phyloP scores from a whole-genome alignment of 1,140 invertebrate species.

The Dysdera silvatica region DNA sequence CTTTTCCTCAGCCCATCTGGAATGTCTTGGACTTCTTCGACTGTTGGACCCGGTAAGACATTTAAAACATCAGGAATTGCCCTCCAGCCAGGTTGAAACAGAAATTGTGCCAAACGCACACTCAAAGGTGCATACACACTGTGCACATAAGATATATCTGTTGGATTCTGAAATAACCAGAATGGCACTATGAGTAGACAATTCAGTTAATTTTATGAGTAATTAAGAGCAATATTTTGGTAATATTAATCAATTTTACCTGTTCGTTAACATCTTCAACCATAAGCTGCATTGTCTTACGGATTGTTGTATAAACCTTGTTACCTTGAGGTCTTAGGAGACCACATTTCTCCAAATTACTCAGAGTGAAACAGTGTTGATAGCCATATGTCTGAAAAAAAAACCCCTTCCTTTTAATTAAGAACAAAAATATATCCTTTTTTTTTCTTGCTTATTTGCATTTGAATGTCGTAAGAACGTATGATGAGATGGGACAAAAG shows the following conservation, averaged over 20 bases:
- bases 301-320: conserved; percentile 25
- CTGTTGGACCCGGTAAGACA: conserved; percentile 54
- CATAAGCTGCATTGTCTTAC: conserved; percentile 58
- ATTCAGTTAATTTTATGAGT: not conserved
- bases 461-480: no score
- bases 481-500: no score
- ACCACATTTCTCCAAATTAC: conserved; percentile 80
- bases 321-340: conserved; percentile 54
- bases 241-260: conserved; percentile 2
- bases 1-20: conserved; percentile 42
- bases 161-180: conserved; percentile 54
- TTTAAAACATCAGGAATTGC: conserved; percentile 58
- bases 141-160: conserved; percentile 87
- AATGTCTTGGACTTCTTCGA: conserved; percentile 50
- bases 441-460: not conserved
- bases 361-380: conserved; percentile 70
- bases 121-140: conserved; percentile 88
- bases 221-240: not conserved
- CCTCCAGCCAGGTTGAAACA: conserved; percentile 75
- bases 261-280: conserved; percentile 79
- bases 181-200: no score
- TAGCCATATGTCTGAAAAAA: conserved; percentile 79
- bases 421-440: no score
- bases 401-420: conserved; percentile 4
- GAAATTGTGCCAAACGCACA: conserved; percentile 73